phyloP scores from a whole-genome alignment of 2,888 invertebrate species.

The Pedicia rivosa region DNA sequence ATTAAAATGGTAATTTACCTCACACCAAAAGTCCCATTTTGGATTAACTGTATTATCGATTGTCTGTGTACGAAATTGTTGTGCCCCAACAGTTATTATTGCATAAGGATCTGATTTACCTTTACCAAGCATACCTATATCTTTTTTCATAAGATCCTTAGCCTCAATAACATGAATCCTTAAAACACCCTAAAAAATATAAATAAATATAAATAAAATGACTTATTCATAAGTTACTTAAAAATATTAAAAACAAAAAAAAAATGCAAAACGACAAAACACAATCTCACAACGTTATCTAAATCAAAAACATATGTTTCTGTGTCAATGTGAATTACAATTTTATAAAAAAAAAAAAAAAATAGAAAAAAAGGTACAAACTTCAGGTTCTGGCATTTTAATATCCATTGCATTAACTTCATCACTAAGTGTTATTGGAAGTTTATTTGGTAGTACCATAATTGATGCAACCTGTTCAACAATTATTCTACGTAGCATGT shows the following conservation, averaged over 20 bases:
- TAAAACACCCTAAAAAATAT: slow-evolving; percentile 62
- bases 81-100: slow-evolving; percentile 78
- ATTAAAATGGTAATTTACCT: too few relatives aligned
- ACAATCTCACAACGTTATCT: too few relatives aligned
- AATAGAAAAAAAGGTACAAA: slow-evolving; percentile 22
- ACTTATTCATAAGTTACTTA: not conserved
- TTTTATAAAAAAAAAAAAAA: not conserved
- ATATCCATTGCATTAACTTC: slow-evolving; percentile 65
- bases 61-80: slow-evolving; percentile 84
- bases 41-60: slow-evolving; percentile 91
- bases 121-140: slow-evolving; percentile 80
- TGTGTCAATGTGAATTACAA: not conserved
- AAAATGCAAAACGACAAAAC: not conserved
- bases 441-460: slow-evolving; percentile 93
- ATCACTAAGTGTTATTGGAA: slow-evolving; percentile 76
- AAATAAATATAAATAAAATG: slow-evolving; percentile 7
- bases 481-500: slow-evolving; percentile 72
- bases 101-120: slow-evolving; percentile 98
- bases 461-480: slow-evolving; percentile 80
- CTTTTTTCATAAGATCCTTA: slow-evolving; percentile 90
- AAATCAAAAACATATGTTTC: too few relatives aligned
- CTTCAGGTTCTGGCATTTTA: slow-evolving; percentile 86
- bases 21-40: slow-evolving; percentile 95
- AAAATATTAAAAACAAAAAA: not conserved
- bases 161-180: slow-evolving; percentile 90